Percentiles rank a stretch among this genome's conserved stretches.
Evolutionary conservation across 37 sponge, comb jelly and placozoan species (phyloP).

Genomic region (Aphrocallistes beatrix): DNA sequence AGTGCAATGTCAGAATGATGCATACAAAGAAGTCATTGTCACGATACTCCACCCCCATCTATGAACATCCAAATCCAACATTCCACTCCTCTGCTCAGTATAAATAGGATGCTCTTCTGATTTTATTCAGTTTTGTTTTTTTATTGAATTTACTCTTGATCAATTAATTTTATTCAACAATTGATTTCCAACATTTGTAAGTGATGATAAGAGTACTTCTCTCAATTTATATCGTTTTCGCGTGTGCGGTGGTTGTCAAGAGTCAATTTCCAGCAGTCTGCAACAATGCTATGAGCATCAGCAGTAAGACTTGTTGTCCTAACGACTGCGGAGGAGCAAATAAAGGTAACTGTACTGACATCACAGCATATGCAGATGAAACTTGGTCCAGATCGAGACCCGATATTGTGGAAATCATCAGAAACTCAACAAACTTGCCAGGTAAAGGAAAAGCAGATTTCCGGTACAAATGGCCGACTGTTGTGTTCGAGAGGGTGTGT

Average conservation of each 20-base stretch:
- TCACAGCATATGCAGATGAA: background rate
- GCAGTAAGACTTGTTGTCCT: slow-evolving; percentile 11
- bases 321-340: background rate
- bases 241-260: background rate
- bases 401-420: background rate
- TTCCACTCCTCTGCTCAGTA: too few species aligned
- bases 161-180: too few species aligned
- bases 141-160: too few species aligned
- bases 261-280: slow-evolving; percentile 22
- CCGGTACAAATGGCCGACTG: slow-evolving; percentile 27
- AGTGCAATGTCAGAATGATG: too few species aligned
- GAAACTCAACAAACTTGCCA: background rate
- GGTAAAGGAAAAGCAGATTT: slow-evolving; percentile 17
- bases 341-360: background rate
- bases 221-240: background rate
- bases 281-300: background rate
- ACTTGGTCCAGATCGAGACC: background rate
- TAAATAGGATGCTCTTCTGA: too few species aligned
- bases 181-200: too few species aligned
- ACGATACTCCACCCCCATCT: too few species aligned
- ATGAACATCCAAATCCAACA: too few species aligned
- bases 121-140: too few species aligned
- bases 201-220: background rate
- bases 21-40: too few species aligned
- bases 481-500: slow-evolving; percentile 26